These are phyloP conservation scores for Sigmodon hispidus DNA, from an alignment of 2,113 vertebrate species.

Conservation along the genomic window DNA sequence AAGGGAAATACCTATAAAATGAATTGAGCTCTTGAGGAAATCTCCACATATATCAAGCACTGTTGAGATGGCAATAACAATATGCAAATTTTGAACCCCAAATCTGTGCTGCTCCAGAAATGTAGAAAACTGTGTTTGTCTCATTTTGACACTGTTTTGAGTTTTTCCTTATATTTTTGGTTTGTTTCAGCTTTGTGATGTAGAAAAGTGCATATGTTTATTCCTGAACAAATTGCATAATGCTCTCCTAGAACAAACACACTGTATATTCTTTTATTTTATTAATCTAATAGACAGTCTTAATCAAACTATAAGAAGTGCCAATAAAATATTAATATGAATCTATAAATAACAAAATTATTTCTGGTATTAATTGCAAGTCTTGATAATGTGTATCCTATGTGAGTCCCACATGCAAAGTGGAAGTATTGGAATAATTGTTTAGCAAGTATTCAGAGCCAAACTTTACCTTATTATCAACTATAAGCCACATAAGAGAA, in stretches of 20 bases:
- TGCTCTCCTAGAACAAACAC: neutral
- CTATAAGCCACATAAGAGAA: neutral
- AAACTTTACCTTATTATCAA: neutral
- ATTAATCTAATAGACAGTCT: neutral
- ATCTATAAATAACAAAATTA: neutral
- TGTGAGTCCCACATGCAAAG: neutral
- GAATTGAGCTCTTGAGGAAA: neutral
- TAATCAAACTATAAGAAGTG: neutral
- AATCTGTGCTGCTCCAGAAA: neutral
- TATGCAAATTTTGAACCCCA: neutral
- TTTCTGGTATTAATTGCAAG: neutral
- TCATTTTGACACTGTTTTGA: neutral
- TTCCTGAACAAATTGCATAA: neutral
- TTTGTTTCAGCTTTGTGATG: neutral
- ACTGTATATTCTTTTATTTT: neutral
- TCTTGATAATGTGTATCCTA: neutral
- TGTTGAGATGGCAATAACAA: neutral
- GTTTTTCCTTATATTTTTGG: neutral
- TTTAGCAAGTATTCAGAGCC: neutral
- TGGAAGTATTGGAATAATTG: neutral
- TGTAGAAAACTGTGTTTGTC: accelerated
- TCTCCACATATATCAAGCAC: neutral
- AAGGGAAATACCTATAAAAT: neutral
- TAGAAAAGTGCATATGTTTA: neutral
- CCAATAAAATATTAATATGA: neutral